Evolutionary conservation across 2,888 invertebrate genomes (phyloP).

Genomic region (Laspeyria flexula): DNA sequence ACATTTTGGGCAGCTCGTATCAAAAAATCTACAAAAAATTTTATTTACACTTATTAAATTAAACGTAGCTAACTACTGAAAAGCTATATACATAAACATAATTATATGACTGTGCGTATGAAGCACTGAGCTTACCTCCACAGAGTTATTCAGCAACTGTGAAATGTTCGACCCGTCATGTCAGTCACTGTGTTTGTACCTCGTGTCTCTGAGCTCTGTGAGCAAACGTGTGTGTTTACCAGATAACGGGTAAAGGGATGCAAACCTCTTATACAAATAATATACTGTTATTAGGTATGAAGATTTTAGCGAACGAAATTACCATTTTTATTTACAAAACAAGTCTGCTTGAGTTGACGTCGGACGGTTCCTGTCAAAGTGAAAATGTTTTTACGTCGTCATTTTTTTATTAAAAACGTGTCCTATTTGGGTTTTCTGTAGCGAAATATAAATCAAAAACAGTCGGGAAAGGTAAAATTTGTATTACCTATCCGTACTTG

Average conservation of each 20-base stretch:
- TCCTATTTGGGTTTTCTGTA: background rate
- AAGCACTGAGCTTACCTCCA: conserved; percentile 34
- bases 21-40: too few relatives aligned
- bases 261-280: conserved; percentile 10
- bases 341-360: background rate
- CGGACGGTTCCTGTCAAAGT: background rate
- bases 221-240: conserved; percentile 51
- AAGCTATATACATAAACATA: background rate
- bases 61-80: background rate
- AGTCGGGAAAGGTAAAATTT: too few relatives aligned
- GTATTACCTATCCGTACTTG: too few relatives aligned
- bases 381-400: background rate
- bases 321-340: conserved; percentile 4
- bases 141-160: conserved; percentile 39
- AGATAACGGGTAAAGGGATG: conserved; percentile 55
- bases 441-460: too few relatives aligned
- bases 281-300: conserved; percentile 6
- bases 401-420: background rate
- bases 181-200: conserved; percentile 50
- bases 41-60: too few relatives aligned
- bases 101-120: conserved; percentile 30
- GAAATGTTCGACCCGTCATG: conserved; percentile 47
- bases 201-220: conserved; percentile 40
- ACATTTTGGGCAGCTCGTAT: too few relatives aligned
- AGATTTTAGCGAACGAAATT: conserved; percentile 2